Conservation (phyloP, 2,797 vertebrate species). For the Phaenicophaeus curvirostris region DNA sequence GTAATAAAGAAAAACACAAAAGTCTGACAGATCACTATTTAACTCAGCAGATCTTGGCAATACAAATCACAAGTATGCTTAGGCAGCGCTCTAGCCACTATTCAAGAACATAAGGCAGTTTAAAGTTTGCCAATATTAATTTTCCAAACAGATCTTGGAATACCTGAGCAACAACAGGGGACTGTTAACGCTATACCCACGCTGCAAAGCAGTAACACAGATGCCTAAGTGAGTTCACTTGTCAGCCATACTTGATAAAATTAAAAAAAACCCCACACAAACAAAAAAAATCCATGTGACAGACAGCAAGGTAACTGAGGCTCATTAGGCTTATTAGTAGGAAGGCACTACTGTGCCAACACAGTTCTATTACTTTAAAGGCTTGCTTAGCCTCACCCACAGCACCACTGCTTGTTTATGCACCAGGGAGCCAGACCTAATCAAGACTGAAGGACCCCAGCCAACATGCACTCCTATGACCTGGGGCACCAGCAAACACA, state of each 20-base stretch:
- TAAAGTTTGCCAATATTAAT: not conserved
- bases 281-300: not conserved
- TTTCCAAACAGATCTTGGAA: not conserved
- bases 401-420: not conserved
- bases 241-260: not conserved
- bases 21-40: not conserved
- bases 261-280: not conserved
- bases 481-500: not conserved
- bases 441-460: not conserved
- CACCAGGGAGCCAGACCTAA: not conserved
- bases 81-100: not conserved
- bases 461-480: not conserved
- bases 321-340: not conserved
- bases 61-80: not conserved
- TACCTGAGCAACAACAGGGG: not conserved
- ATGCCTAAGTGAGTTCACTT: not conserved
- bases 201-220: not conserved
- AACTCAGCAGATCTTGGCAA: not conserved
- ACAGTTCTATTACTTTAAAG: not conserved
- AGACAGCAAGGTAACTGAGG: not conserved
- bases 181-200: not conserved
- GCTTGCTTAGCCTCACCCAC: not conserved
- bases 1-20: not conserved
- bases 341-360: not conserved
- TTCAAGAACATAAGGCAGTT: not conserved